Conservation (phyloP, 2,113 vertebrate genomes). For the Macroglossus sobrinus region DNA sequence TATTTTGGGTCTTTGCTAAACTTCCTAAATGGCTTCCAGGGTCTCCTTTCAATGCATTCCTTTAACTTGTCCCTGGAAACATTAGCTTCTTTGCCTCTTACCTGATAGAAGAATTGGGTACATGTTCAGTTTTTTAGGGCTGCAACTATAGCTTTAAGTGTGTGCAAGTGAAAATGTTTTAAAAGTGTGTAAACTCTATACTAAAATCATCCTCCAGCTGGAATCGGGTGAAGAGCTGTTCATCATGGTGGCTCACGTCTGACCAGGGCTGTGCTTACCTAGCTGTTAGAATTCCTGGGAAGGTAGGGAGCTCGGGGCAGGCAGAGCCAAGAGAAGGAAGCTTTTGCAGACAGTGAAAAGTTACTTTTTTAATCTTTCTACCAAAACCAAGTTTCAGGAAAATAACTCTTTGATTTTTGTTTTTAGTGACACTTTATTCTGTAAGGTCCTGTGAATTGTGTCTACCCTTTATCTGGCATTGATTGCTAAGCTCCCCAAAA, state of each 20-base stretch:
- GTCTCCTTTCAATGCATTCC: conserved; percentile 74
- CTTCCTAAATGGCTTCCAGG: conserved; percentile 69
- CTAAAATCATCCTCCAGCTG: conserved; percentile 18
- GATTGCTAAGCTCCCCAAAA: background rate
- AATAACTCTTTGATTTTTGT: background rate
- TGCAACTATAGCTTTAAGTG: conserved; percentile 62
- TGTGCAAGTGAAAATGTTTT: conserved; percentile 60
- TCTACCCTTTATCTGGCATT: background rate
- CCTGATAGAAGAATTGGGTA: conserved; percentile 24
- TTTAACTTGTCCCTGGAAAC: conserved; percentile 54
- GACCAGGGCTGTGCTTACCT: background rate
- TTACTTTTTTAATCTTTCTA: conserved; percentile 41
- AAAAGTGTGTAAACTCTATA: conserved; percentile 37
- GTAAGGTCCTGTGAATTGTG: background rate
- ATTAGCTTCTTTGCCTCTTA: background rate
- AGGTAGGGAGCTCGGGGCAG: conserved; percentile 43
- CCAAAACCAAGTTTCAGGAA: conserved; percentile 64
- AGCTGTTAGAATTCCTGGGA: background rate
- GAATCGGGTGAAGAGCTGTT: background rate
- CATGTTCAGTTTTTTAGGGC: conserved; percentile 7
- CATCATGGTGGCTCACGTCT: accelerated
- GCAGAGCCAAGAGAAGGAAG: conserved; percentile 23
- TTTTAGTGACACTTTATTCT: conserved; percentile 29
- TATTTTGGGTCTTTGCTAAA: conserved; percentile 65
- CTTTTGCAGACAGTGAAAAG: background rate